Evolutionary conservation across 1,140 invertebrate genomes (phyloP).

Genomic region (Charaxes varanes): DNA sequence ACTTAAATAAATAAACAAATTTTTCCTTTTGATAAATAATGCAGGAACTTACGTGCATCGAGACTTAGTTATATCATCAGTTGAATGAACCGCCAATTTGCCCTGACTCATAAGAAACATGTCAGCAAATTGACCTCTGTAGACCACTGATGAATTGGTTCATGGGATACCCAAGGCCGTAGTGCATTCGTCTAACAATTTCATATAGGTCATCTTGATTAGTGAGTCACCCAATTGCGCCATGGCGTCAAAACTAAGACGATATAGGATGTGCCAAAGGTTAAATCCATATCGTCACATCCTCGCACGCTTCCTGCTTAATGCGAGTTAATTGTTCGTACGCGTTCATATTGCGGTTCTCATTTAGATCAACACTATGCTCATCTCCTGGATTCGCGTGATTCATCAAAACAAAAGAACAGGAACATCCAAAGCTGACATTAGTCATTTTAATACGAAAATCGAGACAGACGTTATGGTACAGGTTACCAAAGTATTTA

Average conservation of each 20-base stretch:
- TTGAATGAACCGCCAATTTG: too few relatives aligned
- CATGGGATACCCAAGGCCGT: conserved; percentile 13
- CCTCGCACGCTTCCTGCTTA: conserved; percentile 62
- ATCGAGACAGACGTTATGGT: too few relatives aligned
- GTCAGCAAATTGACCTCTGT: too few relatives aligned
- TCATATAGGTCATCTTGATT: conserved; percentile 16
- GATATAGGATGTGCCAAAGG: conserved; percentile 60
- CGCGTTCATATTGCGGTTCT: conserved; percentile 27
- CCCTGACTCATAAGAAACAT: too few relatives aligned
- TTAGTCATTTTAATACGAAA: neutral
- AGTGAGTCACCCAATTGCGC: conserved; percentile 39
- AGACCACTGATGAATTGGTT: neutral
- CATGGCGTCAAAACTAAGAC: conserved; percentile 47
- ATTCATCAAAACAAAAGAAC: neutral
- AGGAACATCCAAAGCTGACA: neutral
- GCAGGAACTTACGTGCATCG: too few relatives aligned
- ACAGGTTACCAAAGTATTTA: too few relatives aligned
- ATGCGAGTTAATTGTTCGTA: conserved; percentile 47
- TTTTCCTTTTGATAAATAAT: too few relatives aligned
- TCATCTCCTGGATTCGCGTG: neutral
- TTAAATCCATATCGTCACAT: conserved; percentile 66
- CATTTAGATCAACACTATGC: conserved; percentile 4
- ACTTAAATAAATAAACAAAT: too few relatives aligned
- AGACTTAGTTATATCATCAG: too few relatives aligned
- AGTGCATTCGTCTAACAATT: conserved; percentile 27